phyloP scores from a whole-genome alignment of 2,888 invertebrate species.

The Ochropacha duplaris region DNA sequence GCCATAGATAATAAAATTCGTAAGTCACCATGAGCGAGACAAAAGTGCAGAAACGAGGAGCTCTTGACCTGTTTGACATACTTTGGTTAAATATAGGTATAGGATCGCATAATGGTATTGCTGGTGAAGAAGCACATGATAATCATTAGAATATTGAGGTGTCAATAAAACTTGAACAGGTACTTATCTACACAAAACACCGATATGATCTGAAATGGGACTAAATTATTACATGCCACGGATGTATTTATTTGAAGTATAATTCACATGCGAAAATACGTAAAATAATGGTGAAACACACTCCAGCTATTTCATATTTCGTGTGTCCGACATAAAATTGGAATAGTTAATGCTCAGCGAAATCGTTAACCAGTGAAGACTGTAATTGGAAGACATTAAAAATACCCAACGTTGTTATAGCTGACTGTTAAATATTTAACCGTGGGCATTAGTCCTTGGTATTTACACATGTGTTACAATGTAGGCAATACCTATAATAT shows the following conservation, averaged over 20 bases:
- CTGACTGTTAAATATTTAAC: constrained; percentile 77
- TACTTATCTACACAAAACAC: too few relatives aligned
- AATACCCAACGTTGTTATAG: constrained; percentile 72
- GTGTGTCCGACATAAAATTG: constrained; percentile 74
- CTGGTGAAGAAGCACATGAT: too few relatives aligned
- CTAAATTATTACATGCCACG: too few relatives aligned
- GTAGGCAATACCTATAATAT: constrained; percentile 45
- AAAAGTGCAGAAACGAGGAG: constrained; percentile 58
- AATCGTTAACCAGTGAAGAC: constrained; percentile 78
- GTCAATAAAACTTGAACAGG: too few relatives aligned
- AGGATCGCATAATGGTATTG: neutral
- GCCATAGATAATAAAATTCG: constrained; percentile 82
- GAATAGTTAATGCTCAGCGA: constrained; percentile 77
- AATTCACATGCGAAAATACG: neutral
- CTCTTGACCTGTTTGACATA: constrained; percentile 22
- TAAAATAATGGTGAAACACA: constrained; percentile 39
- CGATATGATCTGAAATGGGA: too few relatives aligned
- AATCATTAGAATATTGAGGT: neutral
- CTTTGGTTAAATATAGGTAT: constrained; percentile 27
- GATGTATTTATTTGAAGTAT: too few relatives aligned
- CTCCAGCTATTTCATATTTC: constrained; percentile 64
- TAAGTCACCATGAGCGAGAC: constrained; percentile 76
- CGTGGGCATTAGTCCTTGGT: constrained; percentile 72
- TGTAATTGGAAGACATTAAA: constrained; percentile 82
- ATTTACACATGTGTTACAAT: constrained; percentile 72